Base-by-base conservation (phyloP, 1,140 invertebrate species). In the Halictus rubicundus region DNA sequence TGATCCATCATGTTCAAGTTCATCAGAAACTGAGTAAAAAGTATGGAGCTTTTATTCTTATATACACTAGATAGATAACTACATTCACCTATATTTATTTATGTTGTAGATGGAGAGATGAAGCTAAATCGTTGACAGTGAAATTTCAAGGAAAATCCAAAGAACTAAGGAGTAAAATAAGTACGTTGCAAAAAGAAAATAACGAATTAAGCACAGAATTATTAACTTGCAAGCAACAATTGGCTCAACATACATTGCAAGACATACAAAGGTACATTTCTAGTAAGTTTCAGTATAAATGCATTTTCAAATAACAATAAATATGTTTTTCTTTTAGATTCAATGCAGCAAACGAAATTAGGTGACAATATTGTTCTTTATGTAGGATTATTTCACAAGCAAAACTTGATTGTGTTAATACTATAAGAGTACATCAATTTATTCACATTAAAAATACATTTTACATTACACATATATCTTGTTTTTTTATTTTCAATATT, bases 111-210 rank as follows among this genome's bases (percentile, higher is more conserved):
- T 95, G 94, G 94, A 95, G 94, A 88, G 94, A 94, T 74, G 95
- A 95, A 25, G 94, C 95, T 85, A 91, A 95, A 66, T 94, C 94
- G 59, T 93, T 96, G 79, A 94, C 94, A 9, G 89, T 90, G 1
- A 95, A 94, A 88, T 94, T 96, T 77, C 94, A 95, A 88, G 92
- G 89, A 64, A 94, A 94, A 82, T 90, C 94, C 14, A 93, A 94
- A 75, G 91, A 94, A 75, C 86, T 91, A 19, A 84, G 81, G 21
- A 79, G 57, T 2, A 92, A 90, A 83, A 82, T 92, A 54, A 83
- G 49, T 64, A 12, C 37, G 8, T 85, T 96, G 16, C 90, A 91
- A 49, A 91, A 92, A 68, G 95, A 95, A 89, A 95, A 96, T 80
- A 88, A 91, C 14, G 88, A 93, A 39, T 90, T 94, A 37, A 93